Conservation (phyloP, 2,888 invertebrate species). For the Acleris cristana region DNA sequence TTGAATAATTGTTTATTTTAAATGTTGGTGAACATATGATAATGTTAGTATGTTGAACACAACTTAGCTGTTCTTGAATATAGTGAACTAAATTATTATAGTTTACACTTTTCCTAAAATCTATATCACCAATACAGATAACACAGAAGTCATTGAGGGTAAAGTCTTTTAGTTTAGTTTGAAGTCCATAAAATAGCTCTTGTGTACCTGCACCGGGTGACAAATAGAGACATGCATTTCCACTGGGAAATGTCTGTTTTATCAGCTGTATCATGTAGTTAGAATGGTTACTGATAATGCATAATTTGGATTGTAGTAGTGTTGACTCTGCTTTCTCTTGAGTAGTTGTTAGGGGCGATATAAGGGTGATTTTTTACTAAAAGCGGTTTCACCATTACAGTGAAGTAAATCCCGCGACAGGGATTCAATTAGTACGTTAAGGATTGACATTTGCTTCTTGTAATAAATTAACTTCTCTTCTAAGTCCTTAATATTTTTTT, state of each 20-base stretch:
- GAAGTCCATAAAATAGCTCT: neutral
- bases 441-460: no score
- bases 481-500: no score
- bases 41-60: constrained; percentile 7
- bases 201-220: constrained; percentile 6
- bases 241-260: neutral
- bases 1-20: no score
- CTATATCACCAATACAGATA: constrained; percentile 8
- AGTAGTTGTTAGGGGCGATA: no score
- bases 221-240: constrained; percentile 1
- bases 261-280: constrained; percentile 7
- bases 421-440: no score
- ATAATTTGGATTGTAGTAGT: constrained; percentile 1
- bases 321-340: neutral
- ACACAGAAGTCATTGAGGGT: constrained; percentile 6
- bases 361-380: no score
- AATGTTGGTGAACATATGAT: constrained; percentile 1
- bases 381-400: no score
- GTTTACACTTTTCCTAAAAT: constrained; percentile 6
- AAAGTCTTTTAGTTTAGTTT: constrained; percentile 2
- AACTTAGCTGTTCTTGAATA: neutral
- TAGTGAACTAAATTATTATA: neutral
- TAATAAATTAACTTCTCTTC: no score
- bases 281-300: constrained; percentile 7
- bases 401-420: no score